A percentile compares a stretch with the other conserved stretches of the same genome.
Evolutionary conservation across 2,113 vertebrate species (phyloP).

Genomic region (Aldabrachelys gigantea): DNA sequence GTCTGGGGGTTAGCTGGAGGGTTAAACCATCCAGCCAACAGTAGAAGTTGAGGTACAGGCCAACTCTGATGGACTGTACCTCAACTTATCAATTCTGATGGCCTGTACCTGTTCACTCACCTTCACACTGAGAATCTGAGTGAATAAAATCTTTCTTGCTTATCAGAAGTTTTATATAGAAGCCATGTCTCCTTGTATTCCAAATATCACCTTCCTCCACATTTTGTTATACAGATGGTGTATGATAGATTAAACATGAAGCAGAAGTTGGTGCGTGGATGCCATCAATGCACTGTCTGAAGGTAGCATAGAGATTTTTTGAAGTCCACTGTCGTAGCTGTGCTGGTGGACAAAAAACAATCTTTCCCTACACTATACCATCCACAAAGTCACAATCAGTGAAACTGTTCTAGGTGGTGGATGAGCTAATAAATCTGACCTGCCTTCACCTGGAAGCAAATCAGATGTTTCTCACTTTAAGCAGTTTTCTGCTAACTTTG

Average conservation of each 20-base stretch:
- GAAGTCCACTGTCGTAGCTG: not conserved
- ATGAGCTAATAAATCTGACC: not conserved
- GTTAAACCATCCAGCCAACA: not conserved
- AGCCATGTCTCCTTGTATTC: not conserved
- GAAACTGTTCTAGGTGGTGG: not conserved
- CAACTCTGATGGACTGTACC: not conserved
- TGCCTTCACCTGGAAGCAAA: not conserved
- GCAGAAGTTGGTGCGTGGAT: not conserved
- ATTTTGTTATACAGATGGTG: not conserved
- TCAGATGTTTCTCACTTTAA: not conserved
- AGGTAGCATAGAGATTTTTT: not conserved
- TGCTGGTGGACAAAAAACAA: not conserved
- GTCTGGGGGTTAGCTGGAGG: not conserved
- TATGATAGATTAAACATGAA: not conserved
- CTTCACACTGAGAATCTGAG: not conserved
- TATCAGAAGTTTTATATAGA: not conserved
- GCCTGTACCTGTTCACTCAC: not conserved
- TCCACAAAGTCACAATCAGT: not conserved
- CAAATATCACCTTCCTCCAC: rapidly evolving
- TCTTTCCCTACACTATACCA: not conserved
- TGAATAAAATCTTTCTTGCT: not conserved
- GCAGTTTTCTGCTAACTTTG: not conserved
- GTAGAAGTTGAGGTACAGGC: not conserved
- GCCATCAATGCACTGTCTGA: not conserved
- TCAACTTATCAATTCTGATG: too few relatives aligned